phyloP scores from a whole-genome alignment of 2,888 invertebrate species.

The Barypeithes pellucidus region DNA sequence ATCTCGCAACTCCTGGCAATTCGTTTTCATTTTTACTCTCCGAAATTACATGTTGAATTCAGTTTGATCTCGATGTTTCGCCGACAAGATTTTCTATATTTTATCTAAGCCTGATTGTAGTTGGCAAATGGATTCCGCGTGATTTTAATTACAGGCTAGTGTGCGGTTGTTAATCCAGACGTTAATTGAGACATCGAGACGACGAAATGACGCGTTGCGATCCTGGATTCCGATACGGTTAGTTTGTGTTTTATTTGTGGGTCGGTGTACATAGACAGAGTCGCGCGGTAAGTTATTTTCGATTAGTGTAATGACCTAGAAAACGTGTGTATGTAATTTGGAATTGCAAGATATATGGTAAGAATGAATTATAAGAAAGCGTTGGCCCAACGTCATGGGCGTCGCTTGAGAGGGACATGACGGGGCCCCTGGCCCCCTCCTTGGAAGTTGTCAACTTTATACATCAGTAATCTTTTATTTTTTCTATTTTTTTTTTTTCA shows the following conservation, averaged over 20 bases:
- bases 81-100: conserved; percentile 25
- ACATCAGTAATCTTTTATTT: too few relatives aligned
- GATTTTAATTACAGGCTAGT: conserved; percentile 18
- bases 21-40: conserved; percentile 22
- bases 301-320: conserved; percentile 6
- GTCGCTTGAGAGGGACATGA: too few relatives aligned
- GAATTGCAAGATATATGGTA: too few relatives aligned
- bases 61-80: conserved; percentile 33
- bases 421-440: too few relatives aligned
- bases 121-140: conserved; percentile 29
- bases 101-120: conserved; percentile 36
- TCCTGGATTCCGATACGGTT: conserved; percentile 17
- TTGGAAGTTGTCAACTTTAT: too few relatives aligned
- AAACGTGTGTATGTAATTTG: background rate
- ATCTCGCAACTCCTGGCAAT: conserved; percentile 19
- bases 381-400: too few relatives aligned
- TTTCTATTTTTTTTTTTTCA: too few relatives aligned
- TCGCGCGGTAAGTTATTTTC: conserved; percentile 28
- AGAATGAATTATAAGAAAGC: too few relatives aligned
- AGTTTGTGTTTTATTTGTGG: conserved; percentile 30
- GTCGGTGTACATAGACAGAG: background rate
- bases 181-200: background rate
- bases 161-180: conserved; percentile 13
- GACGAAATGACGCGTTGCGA: conserved; percentile 8
- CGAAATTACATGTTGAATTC: conserved; percentile 30